Base-by-base conservation (phyloP, 2,113 vertebrate species). In the Oxygymnocypris stewartii region DNA sequence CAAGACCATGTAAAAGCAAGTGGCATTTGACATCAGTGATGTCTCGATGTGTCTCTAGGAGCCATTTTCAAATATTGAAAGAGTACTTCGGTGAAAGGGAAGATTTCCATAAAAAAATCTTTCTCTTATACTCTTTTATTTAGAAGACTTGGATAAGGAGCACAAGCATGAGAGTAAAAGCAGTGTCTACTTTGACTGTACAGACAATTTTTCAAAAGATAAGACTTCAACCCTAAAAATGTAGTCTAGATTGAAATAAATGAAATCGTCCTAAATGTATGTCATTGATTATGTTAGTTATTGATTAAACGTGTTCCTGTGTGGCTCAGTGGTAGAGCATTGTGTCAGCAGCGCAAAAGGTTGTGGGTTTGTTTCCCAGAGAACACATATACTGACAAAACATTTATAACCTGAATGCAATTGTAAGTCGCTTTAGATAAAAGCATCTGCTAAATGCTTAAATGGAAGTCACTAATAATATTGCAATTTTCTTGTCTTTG, bases 21-120 rank as follows among this genome's bases (percentile, higher is more conserved):
- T 61, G 23, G 57, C 76, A 79, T 54, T 79, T 80, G 78, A 63
- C 78, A 80, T 42, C 16, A 61, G 35, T 25, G 57, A 25, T 80
- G 57, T 63, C 47, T 54, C 49, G 35, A 47, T 25, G 73, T n/a
- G 73, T 47, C 73, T 76, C 12, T 6, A 76, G 42, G 42, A 28
- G 74, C n/a, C 42, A 76, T 28, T 54, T 6, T 57, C 9, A 79
- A 57, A 79, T 35, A 25, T 47, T 47, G 73, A 75, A 75, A 23
- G 23, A 25, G 40, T 74, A 76, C n/a, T 76, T 44, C 1, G 6
- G 42, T 16, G 42, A n/a, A 76, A 47, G 42, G 13, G 3, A 76
- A 47, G 11, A 76, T 9, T 75, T 75, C 13, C 42, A 44, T 23
- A 25, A 49, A 49, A 16, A 51, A 49, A 49, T 51, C 13, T 51